Base-by-base conservation (phyloP, 2,797 vertebrate genomes). In the Mycteria americana region DNA sequence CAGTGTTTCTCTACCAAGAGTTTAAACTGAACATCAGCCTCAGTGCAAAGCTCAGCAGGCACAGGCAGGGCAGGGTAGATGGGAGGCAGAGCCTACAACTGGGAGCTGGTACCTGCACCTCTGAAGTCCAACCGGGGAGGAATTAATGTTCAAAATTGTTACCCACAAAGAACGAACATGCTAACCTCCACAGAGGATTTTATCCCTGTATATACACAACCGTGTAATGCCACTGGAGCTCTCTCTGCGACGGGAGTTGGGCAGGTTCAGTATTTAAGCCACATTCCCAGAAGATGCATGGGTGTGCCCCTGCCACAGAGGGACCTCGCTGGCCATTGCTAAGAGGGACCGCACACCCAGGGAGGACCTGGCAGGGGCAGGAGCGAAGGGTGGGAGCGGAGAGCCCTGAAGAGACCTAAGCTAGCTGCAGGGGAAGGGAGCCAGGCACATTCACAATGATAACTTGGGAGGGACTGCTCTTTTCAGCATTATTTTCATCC, bases 361-460 rank as follows among this genome's bases (percentile, higher is more conserved):
- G 17, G 18, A 68, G 18, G 63, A 35, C 8, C 21, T 33, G 43
- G 31, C 0, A 0, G 2, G 9, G 7, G 6, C 28, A 25, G 43
- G 24, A 24, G 13, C 27, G 45, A 74, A 48, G 24, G 7, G 5
- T 65, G 39, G 28, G 8, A 78, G 23, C 25, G 19, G 18, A 74
- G 15, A 27, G 13, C 9, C 6, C 21, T 24, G 27, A 72, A 51
- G 19, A 78, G 11, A 78, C 23, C 21, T 41, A 48, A 39, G 27
- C 21, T 45, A 62, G 10, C 28, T 50, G 19, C 60, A 74, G 50
- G 43, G 14, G 37, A 72, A 63, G 25, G 33, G 4, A 16, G 19
- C 25, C 59, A 59, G n/a, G 17, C 63, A 48, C 22, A 18, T 31
- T 60, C 10, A 5, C 37, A 60, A 3, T 13, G 59, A 23, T 35